phyloP scores from a whole-genome alignment of 2,888 invertebrate species.

The Pollenia griseotomentosa region DNA sequence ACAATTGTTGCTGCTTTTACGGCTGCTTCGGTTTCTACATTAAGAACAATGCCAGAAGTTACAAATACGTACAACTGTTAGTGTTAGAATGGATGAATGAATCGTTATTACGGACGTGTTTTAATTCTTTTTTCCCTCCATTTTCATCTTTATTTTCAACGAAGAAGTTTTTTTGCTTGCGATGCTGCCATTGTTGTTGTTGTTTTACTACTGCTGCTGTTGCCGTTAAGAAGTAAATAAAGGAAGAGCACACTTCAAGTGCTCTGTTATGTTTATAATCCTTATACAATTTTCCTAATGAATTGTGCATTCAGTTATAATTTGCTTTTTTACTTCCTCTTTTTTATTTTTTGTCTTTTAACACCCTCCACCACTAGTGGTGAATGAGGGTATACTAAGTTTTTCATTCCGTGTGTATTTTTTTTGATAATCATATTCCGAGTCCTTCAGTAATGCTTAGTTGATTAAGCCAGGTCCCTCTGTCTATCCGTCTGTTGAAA shows the following conservation, averaged over 20 bases:
- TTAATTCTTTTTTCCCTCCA: not conserved
- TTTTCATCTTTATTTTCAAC: not conserved
- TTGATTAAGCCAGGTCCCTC: too few relatives aligned
- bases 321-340: conserved; percentile 22
- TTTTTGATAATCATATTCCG: too few relatives aligned
- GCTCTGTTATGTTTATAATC: conserved; percentile 40
- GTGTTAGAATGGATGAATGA: conserved; percentile 19
- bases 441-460: too few relatives aligned
- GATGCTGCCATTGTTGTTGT: not conserved
- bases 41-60: not conserved
- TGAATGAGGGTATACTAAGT: too few relatives aligned
- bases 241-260: conserved; percentile 9
- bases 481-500: too few relatives aligned
- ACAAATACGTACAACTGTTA: not conserved
- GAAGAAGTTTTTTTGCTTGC: not conserved
- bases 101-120: not conserved
- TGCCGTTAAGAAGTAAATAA: conserved; percentile 24
- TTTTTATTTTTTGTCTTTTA: not conserved
- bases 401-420: too few relatives aligned
- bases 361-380: too few relatives aligned
- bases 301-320: conserved; percentile 49
- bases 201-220: not conserved
- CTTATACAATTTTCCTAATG: conserved; percentile 53
- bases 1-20: conserved; percentile 29
- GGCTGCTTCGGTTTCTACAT: not conserved